Base-by-base conservation (phyloP, 2,113 vertebrate genomes). In the Narcine bancroftii region DNA sequence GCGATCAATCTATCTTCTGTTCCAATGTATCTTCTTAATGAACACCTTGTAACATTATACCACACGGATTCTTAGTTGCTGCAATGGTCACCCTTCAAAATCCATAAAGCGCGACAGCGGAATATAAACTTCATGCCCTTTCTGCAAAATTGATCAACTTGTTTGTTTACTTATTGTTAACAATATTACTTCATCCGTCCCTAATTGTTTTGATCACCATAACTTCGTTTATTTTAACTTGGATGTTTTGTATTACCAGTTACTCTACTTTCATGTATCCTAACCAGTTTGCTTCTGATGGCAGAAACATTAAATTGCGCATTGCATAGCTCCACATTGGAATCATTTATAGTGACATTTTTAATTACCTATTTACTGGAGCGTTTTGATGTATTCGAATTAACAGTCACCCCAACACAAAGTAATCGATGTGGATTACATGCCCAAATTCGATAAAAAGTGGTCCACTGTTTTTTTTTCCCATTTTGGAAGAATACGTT, bases 361-460 rank as follows among this genome's bases (percentile, higher is more conserved):
- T 91, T 91, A 69, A 91, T 91, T 91, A 91, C 39, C 87, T 39
- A 91, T 69, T 91, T 91, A 91, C 87, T 69, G 60, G 36, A 69
- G 63, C 65, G 87, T 69, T 69, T 60, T 91, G 87, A 69, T 65
- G 87, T 39, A 24, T 91, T 42, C 63, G 87, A 91, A 91, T 91
- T 91, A 91, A 69, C 87, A 65, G 45, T 69, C 36, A 69, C 63
- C 63, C 87, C 87, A 45, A 69, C 63, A 42, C 87, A 42, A 45
- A 91, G 65, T 91, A 91, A 91, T 91, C 87, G 56, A 91, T 91
- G 69, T 29, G 42, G 87, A 91, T 91, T 91, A 91, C 63, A 91
- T 45, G 87, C 65, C 87, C 60, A 47, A 91, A 29, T 91, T 91
- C 87, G 87, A 91, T 66, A 45, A 69, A 89, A n/a, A 65, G 39